Evolutionary conservation across 1,140 invertebrate species (phyloP), one percentile per base, ranked within the genome.

Genomic region (Saxidomus purpurata): DNA sequence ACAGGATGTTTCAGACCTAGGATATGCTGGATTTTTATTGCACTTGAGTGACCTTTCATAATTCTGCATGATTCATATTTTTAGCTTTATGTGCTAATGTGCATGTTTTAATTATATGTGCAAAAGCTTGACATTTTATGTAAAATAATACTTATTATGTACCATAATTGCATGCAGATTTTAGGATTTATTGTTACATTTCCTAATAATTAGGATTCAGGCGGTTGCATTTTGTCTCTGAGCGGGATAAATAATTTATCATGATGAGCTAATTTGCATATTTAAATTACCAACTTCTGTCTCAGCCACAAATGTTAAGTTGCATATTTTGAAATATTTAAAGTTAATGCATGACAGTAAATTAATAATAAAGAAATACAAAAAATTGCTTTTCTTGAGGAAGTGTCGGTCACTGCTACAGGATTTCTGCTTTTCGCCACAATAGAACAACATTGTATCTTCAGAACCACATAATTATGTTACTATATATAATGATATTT

Each of bases 311-410:
- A 79, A 49, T 55, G 67, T 71, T 71, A 49, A n/a, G 76, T 79
- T 55, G 76, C 76, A 79, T 79, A 52, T 79, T 79, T 79, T 79
- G 76, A 79, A 79, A 55, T 79, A 79, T 79, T 79, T 59, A 79
- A 79, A 52, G 43, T 52, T 79, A 55, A 77, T 77, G 40, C 47
- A 47, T 77, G 74, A 52, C 74, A 77, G 40, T 77, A 49, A 19
- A 77, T 77, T 77, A 47, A 77, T 77, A 49, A 52, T 77, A 38
- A 25, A 47, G 40, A 31, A 49, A 38, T 25, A 28, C 1, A 31
- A 49, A 77, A 77, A 43, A 77, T n/a, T 11, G 47, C 1, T 1
- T 43, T 4, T 43, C 43, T 77, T 25, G 22, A 77, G 74, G 74
- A 77, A 77, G 74, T 77, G 74, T 47, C 43, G 40, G 40, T 77